Conservation (phyloP, 1,140 invertebrate species). For the Schmidtea mediterranea region DNA sequence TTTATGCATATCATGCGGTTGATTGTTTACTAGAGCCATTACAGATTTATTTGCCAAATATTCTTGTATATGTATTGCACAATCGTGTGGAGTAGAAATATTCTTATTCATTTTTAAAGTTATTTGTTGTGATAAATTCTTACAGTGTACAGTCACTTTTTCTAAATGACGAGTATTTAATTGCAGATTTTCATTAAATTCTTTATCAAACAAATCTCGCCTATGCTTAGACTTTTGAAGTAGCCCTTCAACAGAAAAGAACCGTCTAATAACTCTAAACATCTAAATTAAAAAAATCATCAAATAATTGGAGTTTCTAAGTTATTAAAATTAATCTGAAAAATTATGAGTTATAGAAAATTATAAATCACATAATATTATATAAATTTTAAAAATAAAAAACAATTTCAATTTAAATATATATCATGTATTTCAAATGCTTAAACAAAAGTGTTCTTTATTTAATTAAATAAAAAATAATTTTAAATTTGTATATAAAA, state of each 20-base stretch:
- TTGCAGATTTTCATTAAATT: conserved; percentile 41
- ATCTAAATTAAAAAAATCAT: too few species aligned
- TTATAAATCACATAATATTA: too few species aligned
- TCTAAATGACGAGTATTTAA: conserved; percentile 46
- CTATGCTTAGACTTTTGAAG: not conserved
- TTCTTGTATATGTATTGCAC: conserved; percentile 54
- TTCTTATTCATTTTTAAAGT: conserved; percentile 63
- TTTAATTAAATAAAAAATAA: too few species aligned
- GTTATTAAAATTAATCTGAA: too few species aligned
- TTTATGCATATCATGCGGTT: conserved; percentile 66
- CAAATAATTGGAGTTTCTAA: too few species aligned
- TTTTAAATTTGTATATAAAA: too few species aligned
- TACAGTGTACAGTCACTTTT: conserved; percentile 59
- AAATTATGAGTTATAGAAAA: too few species aligned
- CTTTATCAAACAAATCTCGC: conserved; percentile 43
- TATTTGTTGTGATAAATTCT: conserved; percentile 41
- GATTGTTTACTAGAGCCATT: conserved; percentile 46
- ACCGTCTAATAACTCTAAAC: not conserved
- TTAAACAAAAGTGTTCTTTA: too few species aligned
- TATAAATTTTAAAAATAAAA: too few species aligned
- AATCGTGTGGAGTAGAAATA: conserved; percentile 66
- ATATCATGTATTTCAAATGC: too few species aligned
- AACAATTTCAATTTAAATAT: too few species aligned
- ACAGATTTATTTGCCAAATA: conserved; percentile 41
- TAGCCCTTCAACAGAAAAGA: not conserved